Evolutionary conservation across 2,888 invertebrate genomes (phyloP).

Genomic region (Leucania comma): DNA sequence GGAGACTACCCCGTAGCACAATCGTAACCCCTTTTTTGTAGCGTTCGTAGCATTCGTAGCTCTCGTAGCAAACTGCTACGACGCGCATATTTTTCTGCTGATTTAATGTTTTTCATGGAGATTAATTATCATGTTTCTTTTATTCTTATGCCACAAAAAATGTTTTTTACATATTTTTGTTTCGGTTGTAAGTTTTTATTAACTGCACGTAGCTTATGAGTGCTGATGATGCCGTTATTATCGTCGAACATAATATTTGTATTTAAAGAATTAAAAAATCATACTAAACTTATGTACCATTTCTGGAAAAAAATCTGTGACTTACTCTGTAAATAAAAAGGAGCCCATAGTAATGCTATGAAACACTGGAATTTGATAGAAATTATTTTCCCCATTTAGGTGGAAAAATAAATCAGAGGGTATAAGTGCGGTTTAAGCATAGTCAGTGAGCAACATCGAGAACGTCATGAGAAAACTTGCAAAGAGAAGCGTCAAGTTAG

Average conservation of each 20-base stretch:
- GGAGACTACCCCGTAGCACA: conserved; percentile 32
- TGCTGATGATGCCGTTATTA: background rate
- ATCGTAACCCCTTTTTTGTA: conserved; percentile 44
- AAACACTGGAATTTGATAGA: conserved; percentile 34
- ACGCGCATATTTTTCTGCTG: conserved; percentile 19
- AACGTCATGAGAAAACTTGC: conserved; percentile 81
- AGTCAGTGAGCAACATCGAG: conserved; percentile 70
- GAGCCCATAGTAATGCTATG: conserved; percentile 6
- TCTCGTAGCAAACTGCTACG: conserved; percentile 47
- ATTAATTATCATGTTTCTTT: conserved; percentile 25
- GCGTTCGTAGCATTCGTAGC: conserved; percentile 36
- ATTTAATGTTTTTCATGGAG: conserved; percentile 17
- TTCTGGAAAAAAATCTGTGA: background rate
- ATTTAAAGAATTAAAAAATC: background rate
- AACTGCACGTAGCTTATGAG: background rate
- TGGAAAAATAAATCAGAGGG: conserved; percentile 54
- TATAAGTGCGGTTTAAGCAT: conserved; percentile 63
- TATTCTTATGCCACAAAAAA: background rate
- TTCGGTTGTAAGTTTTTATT: background rate
- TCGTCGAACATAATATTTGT: background rate
- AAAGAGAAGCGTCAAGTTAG: conserved; percentile 84
- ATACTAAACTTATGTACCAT: background rate
- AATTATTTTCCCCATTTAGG: conserved; percentile 50
- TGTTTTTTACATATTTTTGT: background rate
- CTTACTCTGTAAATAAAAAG: background rate